Conservation (phyloP, 2,113 vertebrate species). For the Lutjanus erythropterus region DNA sequence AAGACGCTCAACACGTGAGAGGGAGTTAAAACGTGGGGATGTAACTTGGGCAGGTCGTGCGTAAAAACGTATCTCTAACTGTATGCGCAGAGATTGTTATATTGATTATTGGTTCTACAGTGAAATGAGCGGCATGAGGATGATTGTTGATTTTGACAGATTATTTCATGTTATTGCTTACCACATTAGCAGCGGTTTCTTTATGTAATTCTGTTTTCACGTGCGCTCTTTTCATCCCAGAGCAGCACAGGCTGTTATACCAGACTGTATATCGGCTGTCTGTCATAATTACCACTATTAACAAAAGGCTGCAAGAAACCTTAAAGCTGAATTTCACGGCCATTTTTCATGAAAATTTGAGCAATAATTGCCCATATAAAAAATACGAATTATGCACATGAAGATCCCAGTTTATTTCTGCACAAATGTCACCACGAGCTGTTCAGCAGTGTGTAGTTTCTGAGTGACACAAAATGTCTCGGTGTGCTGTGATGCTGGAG, state of each 20-base stretch:
- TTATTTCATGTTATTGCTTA: background rate
- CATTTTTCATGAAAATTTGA: background rate
- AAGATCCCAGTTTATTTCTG: background rate
- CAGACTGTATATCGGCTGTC: background rate
- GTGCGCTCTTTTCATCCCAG: background rate
- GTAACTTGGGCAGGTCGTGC: slow-evolving; percentile 47
- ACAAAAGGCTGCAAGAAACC: background rate
- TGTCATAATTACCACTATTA: slow-evolving; percentile 6
- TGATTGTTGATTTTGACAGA: background rate
- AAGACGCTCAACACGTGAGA: slow-evolving; percentile 24
- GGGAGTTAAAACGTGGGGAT: background rate
- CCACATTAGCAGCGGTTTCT: background rate
- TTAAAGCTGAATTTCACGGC: background rate
- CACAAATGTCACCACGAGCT: background rate
- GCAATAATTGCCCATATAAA: background rate
- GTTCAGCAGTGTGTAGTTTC: slow-evolving; percentile 1
- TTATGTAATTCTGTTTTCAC: background rate
- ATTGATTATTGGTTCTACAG: slow-evolving; percentile 17
- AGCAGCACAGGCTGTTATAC: slow-evolving; percentile 15
- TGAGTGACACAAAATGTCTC: slow-evolving; percentile 21
- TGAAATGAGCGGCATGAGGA: background rate
- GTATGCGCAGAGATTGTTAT: background rate
- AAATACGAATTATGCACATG: background rate
- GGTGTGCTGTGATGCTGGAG: slow-evolving; percentile 9
- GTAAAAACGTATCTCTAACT: slow-evolving; percentile 51